Base-by-base conservation (phyloP, 23 tunicate genomes). In the Diplosoma virens region DNA sequence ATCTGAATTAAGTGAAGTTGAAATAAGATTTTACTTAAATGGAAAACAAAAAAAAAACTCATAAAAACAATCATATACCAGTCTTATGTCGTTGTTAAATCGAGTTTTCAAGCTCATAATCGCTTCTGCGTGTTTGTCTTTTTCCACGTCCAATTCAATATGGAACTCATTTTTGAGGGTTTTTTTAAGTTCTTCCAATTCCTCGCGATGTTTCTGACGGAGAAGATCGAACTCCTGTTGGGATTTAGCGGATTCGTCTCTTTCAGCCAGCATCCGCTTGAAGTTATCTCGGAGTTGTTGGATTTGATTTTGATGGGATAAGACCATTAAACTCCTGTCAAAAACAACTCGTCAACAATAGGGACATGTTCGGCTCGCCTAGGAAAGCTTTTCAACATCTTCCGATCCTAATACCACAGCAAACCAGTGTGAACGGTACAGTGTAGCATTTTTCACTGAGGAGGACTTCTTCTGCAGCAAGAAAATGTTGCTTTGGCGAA, bases 291-390 rank as follows among this genome's bases (percentile, higher is more conserved):
- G 81, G 0, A 89, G 75, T 37, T 89, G 96, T 33, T 76, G 47
- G 17, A 89, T 89, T 70, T 89, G 96, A 48, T 89, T 67, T 71
- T 89, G 96, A 71, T 89, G 96, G 3, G 96, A 82, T 20, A 52
- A 60, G 25, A 82, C 68, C 96, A 89, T 89, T n/a, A 75, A 55
- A 33, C 66, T 78, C 59, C 93, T 86, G 52, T 2, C 75, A 58
- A 27, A 6, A 67, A 61, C n/a, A n/a, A n/a, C n/a, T n/a, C n/a
- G n/a, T n/a, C n/a, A n/a, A n/a, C n/a, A n/a, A n/a, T n/a, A n/a
- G n/a, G n/a, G n/a, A n/a, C n/a, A n/a, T n/a, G n/a, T n/a, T n/a
- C n/a, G n/a, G n/a, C n/a, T n/a, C n/a, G n/a, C n/a, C n/a, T n/a
- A n/a, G n/a, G n/a, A n/a, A n/a, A n/a, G n/a, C n/a, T n/a, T n/a